Percentiles rank a stretch among this genome's conserved stretches.
phyloP scores from a whole-genome alignment of 1,140 invertebrate genomes.

The Antheraea pernyi region DNA sequence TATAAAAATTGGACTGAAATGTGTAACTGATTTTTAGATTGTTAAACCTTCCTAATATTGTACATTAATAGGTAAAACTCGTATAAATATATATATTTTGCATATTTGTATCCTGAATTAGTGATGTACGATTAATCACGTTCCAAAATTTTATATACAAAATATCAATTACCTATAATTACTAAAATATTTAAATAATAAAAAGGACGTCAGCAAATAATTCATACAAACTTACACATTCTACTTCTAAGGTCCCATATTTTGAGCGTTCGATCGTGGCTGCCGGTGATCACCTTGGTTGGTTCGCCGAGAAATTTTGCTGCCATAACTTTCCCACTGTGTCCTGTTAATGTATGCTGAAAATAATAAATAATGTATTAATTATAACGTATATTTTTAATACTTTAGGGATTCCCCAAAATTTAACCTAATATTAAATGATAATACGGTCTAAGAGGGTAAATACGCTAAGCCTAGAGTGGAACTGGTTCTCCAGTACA shows the following conservation, averaged over 20 bases:
- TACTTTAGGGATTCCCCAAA: no score
- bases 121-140: background rate
- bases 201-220: background rate
- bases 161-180: background rate
- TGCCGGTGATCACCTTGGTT: slow-evolving; percentile 94
- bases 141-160: background rate
- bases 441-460: no score
- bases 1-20: no score
- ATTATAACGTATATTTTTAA: background rate
- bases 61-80: no score
- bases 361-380: slow-evolving; percentile 51
- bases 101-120: no score
- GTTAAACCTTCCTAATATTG: no score
- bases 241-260: slow-evolving; percentile 97
- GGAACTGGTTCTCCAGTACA: no score
- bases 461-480: no score
- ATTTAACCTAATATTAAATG: no score
- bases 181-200: slow-evolving; percentile 4
- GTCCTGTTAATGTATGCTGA: slow-evolving; percentile 97
- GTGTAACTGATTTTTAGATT: no score
- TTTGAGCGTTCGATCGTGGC: slow-evolving; percentile 97
- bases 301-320: slow-evolving; percentile 95
- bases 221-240: slow-evolving; percentile 88
- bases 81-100: no score
- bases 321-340: slow-evolving; percentile 96